phyloP scores from a whole-genome alignment of 2,113 vertebrate genomes.

The Arvicanthis niloticus region DNA sequence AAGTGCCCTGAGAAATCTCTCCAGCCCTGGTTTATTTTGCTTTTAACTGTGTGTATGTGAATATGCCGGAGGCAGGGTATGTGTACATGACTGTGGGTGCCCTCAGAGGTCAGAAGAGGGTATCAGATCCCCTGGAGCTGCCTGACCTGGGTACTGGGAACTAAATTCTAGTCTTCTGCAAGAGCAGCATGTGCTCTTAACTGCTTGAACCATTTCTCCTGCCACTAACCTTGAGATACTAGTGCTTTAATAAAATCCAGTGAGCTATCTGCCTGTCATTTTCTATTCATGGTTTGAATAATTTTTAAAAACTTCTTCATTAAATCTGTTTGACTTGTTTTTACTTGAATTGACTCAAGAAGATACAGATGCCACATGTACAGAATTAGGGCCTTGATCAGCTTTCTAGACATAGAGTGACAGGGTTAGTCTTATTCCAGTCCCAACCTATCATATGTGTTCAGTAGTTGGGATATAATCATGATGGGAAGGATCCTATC shows the following conservation, averaged over 20 bases:
- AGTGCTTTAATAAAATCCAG: not conserved
- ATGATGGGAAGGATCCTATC: not conserved
- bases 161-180: not conserved
- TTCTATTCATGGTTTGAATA: not conserved
- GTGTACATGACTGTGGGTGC: too few species aligned
- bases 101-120: not conserved
- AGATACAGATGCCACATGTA: not conserved
- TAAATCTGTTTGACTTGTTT: not conserved
- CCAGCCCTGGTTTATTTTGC: not conserved
- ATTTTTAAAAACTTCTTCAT: slow-evolving; percentile 11
- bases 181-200: not conserved
- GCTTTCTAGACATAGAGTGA: slow-evolving; percentile 17
- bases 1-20: not conserved
- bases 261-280: slow-evolving; percentile 3
- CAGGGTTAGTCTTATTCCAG: not conserved
- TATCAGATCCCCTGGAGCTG: not conserved
- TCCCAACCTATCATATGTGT: not conserved
- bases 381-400: not conserved
- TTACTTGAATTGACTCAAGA: slow-evolving; percentile 16
- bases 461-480: not conserved
- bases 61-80: not conserved
- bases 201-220: not conserved
- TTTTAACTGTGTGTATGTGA: not conserved
- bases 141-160: not conserved
- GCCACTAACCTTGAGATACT: not conserved